These are phyloP conservation scores for Drosophila mimetica DNA, from an alignment of 2,888 invertebrate genomes.

Conservation along the genomic window DNA sequence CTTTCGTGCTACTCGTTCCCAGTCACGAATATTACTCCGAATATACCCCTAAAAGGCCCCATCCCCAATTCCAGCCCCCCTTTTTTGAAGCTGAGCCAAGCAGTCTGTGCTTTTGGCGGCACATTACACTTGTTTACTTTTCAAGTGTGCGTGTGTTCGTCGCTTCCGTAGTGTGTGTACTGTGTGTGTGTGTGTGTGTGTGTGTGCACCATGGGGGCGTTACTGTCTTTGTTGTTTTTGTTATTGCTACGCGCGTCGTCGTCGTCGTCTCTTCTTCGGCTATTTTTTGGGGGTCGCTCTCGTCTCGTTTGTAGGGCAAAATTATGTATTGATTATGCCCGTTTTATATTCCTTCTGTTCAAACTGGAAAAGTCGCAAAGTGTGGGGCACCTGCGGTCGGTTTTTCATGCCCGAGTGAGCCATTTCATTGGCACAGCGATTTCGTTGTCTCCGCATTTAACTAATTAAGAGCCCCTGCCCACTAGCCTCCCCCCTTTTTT, in stretches of 20 bases:
- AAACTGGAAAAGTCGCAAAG: slow-evolving; percentile 10
- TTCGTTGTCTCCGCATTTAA: slow-evolving; percentile 71
- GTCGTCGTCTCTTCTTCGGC: slow-evolving; percentile 55
- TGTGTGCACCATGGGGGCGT: slow-evolving; percentile 60
- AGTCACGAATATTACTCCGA: too few species aligned
- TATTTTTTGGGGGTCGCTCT: slow-evolving; percentile 66
- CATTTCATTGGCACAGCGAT: slow-evolving; percentile 74
- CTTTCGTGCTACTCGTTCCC: neutral
- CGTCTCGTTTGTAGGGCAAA: slow-evolving; percentile 79
- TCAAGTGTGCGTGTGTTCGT: slow-evolving; percentile 27
- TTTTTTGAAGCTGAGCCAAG: slow-evolving; percentile 71
- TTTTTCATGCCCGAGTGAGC: slow-evolving; percentile 66
- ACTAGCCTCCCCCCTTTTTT: slow-evolving; percentile 1
- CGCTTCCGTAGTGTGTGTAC: slow-evolving; percentile 1
- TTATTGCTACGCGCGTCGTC: slow-evolving; percentile 56
- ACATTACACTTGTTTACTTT: slow-evolving; percentile 72
- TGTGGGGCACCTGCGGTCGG: slow-evolving; percentile 48
- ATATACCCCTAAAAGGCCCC: slow-evolving; percentile 7
- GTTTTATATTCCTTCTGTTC: slow-evolving; percentile 34
- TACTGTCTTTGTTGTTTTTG: slow-evolving; percentile 75
- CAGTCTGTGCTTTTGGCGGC: slow-evolving; percentile 80
- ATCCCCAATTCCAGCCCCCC: slow-evolving; percentile 17
- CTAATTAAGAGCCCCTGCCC: slow-evolving; percentile 67
- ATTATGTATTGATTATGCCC: slow-evolving; percentile 80
- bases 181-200: slow-evolving; percentile 30